Evolutionary conservation across 2,113 vertebrate genomes (phyloP), one percentile per base, ranked within the genome.

Genomic region (Clarias macrocephalus): DNA sequence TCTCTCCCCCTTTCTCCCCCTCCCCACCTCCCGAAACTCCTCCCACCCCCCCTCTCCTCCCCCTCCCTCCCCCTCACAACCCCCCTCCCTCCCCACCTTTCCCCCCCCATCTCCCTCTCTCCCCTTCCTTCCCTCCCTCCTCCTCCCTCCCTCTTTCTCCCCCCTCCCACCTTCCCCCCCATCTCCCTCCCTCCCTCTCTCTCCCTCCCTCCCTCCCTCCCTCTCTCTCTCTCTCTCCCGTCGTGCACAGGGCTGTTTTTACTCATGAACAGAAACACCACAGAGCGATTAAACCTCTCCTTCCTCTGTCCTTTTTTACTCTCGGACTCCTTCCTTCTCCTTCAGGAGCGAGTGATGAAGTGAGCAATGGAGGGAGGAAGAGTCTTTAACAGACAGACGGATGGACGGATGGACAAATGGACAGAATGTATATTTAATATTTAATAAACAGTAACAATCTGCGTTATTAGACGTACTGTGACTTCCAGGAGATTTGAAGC

Each of bases 391-490:
- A 11, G 23, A 77, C 54, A 28, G 59, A 62, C 33, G 70, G 62
- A 88, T 23, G 21, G 65, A 42, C 1, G 30, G 75, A 79, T 13
- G 28, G 21, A 77, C 52, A 19, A 12, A 73, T 62, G 68, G 84
- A 86, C 80, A 85, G 72, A 91, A 83, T 85, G 52, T 75, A 76
- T 88, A 91, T 91, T 89, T 91, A 89, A 59, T 60, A 80, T 59
- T 84, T 86, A 82, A 83, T 86, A 89, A 84, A 87, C 80, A 88
- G 73, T 89, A 91, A 91, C 85, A 83, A 76, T 79, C 72, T 85
- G 66, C 80, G 86, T 86, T 89, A 90, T 86, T 88, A 89, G 89
- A 84, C 86, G 86, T 88, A 83, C 84, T 88, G 84, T 85, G 85
- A 89, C 87, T 89, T 79, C 66, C 72, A 33, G 77, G 85, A 23